Percentiles rank a stretch among this genome's conserved stretches.
Evolutionary conservation across 1,140 invertebrate species (phyloP).

Genomic region (Macrotrachela quadricornifera): DNA sequence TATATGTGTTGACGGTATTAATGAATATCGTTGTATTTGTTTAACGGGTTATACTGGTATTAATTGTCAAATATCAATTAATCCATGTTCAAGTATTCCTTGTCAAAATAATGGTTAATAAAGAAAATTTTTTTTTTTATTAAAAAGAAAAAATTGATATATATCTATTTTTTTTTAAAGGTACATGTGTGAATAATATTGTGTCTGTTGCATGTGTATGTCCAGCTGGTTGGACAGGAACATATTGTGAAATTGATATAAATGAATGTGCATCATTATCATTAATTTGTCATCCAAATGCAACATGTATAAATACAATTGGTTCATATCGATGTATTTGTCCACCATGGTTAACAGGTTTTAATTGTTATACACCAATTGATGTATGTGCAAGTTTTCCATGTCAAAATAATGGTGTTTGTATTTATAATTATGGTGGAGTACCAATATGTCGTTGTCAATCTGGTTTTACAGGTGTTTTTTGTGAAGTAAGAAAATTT

Average conservation of each 20-base stretch:
- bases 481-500: slow-evolving; percentile 75
- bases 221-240: slow-evolving; percentile 1
- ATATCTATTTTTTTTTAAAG: no score
- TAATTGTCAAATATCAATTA: neutral
- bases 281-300: slow-evolving; percentile 4
- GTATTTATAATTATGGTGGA: neutral
- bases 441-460: slow-evolving; percentile 39
- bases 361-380: slow-evolving; percentile 3
- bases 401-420: slow-evolving; percentile 7
- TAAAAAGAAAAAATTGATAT: no score
- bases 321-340: neutral
- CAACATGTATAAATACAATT: slow-evolving; percentile 8
- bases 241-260: slow-evolving; percentile 7
- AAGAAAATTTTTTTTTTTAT: no score
- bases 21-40: slow-evolving; percentile 44
- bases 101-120: neutral
- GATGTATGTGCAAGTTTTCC: neutral
- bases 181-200: no score
- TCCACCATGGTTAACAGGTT: neutral
- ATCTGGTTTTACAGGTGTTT: slow-evolving; percentile 71
- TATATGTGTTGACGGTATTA: slow-evolving; percentile 49
- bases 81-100: neutral
- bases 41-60: neutral
- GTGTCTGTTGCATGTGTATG: neutral
- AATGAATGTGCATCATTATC: slow-evolving; percentile 1